phyloP scores from a whole-genome alignment of 1,140 invertebrate species.

The Euschistus heros region DNA sequence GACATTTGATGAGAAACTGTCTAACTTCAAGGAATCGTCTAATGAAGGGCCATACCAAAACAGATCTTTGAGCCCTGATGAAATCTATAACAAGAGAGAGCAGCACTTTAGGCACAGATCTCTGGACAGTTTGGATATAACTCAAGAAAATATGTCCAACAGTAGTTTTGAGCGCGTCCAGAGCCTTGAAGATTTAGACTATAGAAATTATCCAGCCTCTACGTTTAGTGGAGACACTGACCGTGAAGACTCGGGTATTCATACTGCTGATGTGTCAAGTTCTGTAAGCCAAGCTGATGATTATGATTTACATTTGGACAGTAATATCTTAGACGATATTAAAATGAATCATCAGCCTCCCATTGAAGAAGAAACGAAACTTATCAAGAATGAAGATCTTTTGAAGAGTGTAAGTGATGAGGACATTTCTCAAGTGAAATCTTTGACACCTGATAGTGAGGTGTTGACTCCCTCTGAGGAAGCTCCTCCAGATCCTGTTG shows the following conservation, averaged over 20 bases:
- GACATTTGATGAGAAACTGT: slow-evolving; percentile 15
- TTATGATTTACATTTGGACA: slow-evolving; percentile 32
- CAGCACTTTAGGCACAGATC: slow-evolving; percentile 41
- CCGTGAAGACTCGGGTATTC: slow-evolving; percentile 69
- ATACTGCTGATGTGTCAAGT: slow-evolving; percentile 65
- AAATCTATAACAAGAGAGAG: slow-evolving; percentile 29
- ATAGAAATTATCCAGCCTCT: slow-evolving; percentile 42
- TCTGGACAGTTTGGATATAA: slow-evolving; percentile 50
- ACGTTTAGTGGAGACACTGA: slow-evolving; percentile 48
- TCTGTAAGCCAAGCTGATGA: slow-evolving; percentile 62
- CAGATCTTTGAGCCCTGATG: slow-evolving; percentile 27
- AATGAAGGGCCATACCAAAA: not conserved
- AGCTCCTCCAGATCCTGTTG: slow-evolving; percentile 24
- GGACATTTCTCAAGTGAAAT: not conserved
- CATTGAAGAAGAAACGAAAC: slow-evolving; percentile 26
- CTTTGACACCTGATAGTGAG: not conserved
- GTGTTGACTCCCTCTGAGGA: slow-evolving; percentile 25
- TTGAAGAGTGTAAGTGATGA: slow-evolving; percentile 25
- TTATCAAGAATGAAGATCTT: slow-evolving; percentile 4
- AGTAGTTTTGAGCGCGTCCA: slow-evolving; percentile 51
- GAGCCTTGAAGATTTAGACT: slow-evolving; percentile 50
- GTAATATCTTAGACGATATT: slow-evolving; percentile 29
- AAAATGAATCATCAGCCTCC: slow-evolving; percentile 26
- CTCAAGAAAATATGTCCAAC: slow-evolving; percentile 39
- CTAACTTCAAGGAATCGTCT: not conserved